These are phyloP conservation scores for Choloepus didactylus DNA, from an alignment of 2,797 vertebrate genomes.

Conservation along the genomic window DNA sequence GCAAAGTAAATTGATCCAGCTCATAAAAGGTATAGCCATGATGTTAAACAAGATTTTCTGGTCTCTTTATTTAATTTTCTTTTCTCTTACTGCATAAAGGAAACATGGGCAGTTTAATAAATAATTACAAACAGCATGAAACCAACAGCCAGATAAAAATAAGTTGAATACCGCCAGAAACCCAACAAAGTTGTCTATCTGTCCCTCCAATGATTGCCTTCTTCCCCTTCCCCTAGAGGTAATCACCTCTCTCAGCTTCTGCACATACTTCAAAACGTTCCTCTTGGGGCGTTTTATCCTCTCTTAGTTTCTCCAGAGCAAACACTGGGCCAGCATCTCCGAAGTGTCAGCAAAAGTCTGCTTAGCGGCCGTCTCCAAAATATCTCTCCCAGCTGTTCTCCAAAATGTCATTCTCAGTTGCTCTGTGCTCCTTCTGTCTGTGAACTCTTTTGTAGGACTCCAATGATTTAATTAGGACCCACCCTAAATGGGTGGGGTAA, in stretches of 20 bases:
- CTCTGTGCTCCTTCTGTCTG: too few relatives aligned
- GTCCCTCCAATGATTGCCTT: neutral
- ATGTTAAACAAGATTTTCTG: neutral
- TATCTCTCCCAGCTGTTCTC: too few relatives aligned
- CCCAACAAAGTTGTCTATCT: neutral
- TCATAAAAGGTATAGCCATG: neutral
- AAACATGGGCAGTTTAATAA: conserved; percentile 23
- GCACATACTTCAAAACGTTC: too few relatives aligned
- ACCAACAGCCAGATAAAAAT: neutral
- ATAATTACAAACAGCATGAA: neutral
- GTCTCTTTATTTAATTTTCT: neutral
- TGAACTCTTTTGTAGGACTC: too few relatives aligned
- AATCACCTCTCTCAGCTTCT: neutral
- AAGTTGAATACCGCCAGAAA: neutral
- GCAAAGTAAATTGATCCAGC: neutral
- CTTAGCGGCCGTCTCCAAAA: too few relatives aligned
- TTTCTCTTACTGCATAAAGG: neutral
- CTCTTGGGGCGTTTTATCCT: too few relatives aligned
- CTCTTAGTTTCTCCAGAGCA: too few relatives aligned
- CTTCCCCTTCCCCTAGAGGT: neutral
- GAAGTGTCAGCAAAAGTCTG: too few relatives aligned
- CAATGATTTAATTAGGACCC: too few relatives aligned
- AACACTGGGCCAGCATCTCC: too few relatives aligned
- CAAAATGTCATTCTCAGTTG: too few relatives aligned
- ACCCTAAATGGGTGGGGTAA: too few relatives aligned